These are phyloP conservation scores for Macropodus opercularis DNA, from an alignment of 2,797 vertebrate species.

Conservation along the genomic window DNA sequence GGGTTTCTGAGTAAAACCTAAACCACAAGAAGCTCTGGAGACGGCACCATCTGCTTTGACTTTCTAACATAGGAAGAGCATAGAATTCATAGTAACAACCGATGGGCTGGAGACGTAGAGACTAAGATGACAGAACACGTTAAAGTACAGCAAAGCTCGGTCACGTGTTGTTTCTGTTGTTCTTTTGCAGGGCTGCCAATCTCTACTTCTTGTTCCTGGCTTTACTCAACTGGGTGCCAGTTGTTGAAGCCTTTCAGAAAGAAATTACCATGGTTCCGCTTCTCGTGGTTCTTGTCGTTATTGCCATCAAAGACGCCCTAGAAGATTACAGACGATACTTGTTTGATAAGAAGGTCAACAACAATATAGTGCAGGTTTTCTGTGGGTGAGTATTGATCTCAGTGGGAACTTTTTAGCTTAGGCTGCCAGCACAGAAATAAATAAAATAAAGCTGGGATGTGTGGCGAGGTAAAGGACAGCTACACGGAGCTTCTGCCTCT, in stretches of 20 bases:
- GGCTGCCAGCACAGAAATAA: too few species aligned
- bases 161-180: not conserved
- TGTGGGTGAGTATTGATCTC: conserved; percentile 76
- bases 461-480: too few species aligned
- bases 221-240: conserved; percentile 94
- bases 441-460: too few species aligned
- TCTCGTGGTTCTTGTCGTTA: conserved; percentile 87
- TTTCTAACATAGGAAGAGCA: too few species aligned
- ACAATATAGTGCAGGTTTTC: conserved; percentile 86
- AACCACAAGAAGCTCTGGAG: too few species aligned
- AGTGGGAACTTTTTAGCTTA: not conserved
- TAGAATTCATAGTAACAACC: too few species aligned
- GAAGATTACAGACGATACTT: conserved; percentile 94
- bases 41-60: too few species aligned
- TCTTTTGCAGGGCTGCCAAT: conserved; percentile 87
- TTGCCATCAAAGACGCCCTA: conserved; percentile 92
- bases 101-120: too few species aligned
- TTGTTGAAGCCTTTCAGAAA: conserved; percentile 96
- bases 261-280: conserved; percentile 97
- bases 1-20: too few species aligned
- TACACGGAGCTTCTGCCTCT: too few species aligned
- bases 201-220: conserved; percentile 96
- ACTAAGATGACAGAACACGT: too few species aligned
- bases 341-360: conserved; percentile 93
- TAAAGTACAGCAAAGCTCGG: not conserved